Evolutionary conservation across 2,888 invertebrate species (phyloP).

Genomic region (Heliconius cydno): DNA sequence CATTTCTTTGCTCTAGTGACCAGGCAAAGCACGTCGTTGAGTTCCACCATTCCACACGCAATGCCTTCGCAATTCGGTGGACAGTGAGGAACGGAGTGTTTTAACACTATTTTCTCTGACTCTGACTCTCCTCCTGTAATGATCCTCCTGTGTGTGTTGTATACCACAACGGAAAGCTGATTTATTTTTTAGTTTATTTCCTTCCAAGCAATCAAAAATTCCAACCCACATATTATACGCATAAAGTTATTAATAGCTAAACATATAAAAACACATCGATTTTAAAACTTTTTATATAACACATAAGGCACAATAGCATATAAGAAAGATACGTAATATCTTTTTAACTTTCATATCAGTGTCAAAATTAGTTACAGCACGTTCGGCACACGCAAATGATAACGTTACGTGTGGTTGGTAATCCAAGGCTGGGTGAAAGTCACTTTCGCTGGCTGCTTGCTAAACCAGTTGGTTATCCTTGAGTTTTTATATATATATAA

Average conservation of each 20-base stretch:
- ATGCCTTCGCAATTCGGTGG: too few relatives aligned
- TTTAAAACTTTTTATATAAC: neutral
- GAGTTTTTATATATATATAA: constrained; percentile 36
- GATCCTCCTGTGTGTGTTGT: too few relatives aligned
- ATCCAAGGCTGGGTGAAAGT: constrained; percentile 55
- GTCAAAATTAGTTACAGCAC: constrained; percentile 47
- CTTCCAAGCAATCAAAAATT: too few relatives aligned
- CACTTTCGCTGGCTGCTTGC: constrained; percentile 51
- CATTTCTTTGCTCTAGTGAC: too few relatives aligned
- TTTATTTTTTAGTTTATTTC: neutral
- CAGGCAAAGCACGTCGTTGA: too few relatives aligned
- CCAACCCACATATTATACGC: too few relatives aligned
- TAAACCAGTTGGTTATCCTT: constrained; percentile 48
- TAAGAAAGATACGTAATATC: constrained; percentile 1
- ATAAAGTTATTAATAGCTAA: neutral
- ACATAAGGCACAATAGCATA: neutral
- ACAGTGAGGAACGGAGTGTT: too few relatives aligned
- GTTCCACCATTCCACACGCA: too few relatives aligned
- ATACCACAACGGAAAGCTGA: neutral
- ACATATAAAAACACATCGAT: neutral
- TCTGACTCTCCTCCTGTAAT: too few relatives aligned
- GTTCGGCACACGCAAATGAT: constrained; percentile 51
- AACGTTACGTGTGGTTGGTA: constrained; percentile 53
- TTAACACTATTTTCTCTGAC: too few relatives aligned
- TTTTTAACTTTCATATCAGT: constrained; percentile 37